Base-by-base conservation (phyloP, 2,888 invertebrate species). In the Craniophora ligustri region DNA sequence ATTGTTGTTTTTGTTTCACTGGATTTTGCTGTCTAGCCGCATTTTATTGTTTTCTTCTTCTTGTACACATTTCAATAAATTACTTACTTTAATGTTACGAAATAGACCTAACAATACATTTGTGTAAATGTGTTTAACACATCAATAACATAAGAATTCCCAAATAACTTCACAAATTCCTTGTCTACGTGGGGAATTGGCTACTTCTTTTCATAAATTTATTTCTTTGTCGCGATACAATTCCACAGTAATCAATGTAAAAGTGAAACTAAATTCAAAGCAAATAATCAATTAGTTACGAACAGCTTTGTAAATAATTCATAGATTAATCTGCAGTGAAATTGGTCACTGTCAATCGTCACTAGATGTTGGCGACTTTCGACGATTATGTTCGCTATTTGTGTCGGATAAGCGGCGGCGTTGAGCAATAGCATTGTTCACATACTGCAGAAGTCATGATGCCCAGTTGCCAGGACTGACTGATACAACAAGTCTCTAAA, bases 371-470 rank as follows among this genome's bases (percentile, higher is more conserved):
- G 76, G 59, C 67, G 42, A 71, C 72, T 81, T 84, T 71, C 75
- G 78, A 79, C 79, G 74, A 79, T 81, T 79, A 79, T 75, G 72
- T 75, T 74, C 50, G 75, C 84, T 91, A 89, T 89, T 91, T 88
- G 80, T 78, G 86, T 85, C 84, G 74, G 75, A 63, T 61, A 72
- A 78, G 78, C 73, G 68, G 75, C 72, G 62, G 70, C 72, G 76
- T 83, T 81, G 79, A 79, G 81, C 83, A 82, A 81, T 72, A 78
- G 86, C 89, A 92, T 91, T 88, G 87, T 86, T 85, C 85, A 86
- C 91, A 92, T 93, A 86, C 85, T 89, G 74, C 55, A 72, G 79
- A 84, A 91, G 93, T 91, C 92, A 90, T 78, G 80, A 76, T 70
- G 84, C 81, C 71, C 76, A 69, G 84, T 81, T 89, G 91, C 88